These are phyloP conservation scores for Gallinago jamesoni DNA, from an alignment of 2,113 vertebrate species.

Conservation along the genomic window DNA sequence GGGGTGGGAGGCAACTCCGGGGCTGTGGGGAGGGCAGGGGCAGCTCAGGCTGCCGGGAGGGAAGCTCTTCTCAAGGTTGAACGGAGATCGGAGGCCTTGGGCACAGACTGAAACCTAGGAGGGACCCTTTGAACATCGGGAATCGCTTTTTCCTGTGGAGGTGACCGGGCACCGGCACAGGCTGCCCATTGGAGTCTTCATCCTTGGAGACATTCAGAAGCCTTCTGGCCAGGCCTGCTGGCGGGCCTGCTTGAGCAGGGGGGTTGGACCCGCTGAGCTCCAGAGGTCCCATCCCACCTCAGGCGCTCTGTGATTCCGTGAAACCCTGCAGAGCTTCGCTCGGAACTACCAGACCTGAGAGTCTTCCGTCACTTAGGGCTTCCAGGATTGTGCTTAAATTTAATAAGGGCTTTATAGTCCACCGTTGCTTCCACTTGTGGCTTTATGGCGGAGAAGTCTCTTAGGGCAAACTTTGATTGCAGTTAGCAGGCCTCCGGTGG, in stretches of 20 bases:
- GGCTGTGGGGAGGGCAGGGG: neutral
- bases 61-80: neutral
- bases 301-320: accelerated
- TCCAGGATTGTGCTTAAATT: neutral
- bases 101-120: neutral
- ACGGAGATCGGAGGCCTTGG: accelerated
- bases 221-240: neutral
- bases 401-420: neutral
- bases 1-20: neutral
- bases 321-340: neutral
- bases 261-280: neutral
- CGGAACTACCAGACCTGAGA: neutral
- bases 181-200: accelerated
- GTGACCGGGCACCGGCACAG: neutral
- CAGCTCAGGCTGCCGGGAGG: neutral
- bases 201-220: neutral
- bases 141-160: neutral
- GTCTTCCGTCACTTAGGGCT: neutral
- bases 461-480: slow-evolving; percentile 27
- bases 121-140: neutral
- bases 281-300: neutral
- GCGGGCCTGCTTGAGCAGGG: neutral
- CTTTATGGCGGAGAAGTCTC: slow-evolving; percentile 1
- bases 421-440: neutral
- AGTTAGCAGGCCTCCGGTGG: slow-evolving; percentile 12